Base-by-base conservation (phyloP, 2,113 vertebrate species). In the Zosterops pallidus region DNA sequence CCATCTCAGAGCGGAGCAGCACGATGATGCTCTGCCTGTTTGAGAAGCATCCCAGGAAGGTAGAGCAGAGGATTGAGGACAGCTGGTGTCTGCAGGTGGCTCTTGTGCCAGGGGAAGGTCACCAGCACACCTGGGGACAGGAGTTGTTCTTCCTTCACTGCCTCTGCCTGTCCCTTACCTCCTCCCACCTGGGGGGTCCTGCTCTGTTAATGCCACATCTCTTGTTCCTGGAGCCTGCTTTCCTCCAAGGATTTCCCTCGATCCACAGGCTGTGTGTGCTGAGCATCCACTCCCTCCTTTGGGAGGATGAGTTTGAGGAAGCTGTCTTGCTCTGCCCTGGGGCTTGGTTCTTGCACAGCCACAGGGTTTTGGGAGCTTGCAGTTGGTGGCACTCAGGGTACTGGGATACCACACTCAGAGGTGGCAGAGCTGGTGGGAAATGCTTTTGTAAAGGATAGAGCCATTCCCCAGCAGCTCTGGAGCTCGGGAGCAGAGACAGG, bases 111-210 rank as follows among this genome's bases (percentile, higher is more conserved):
- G 78, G 35, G 72, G 39, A 39, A 47, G 74, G 77, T 72, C 71
- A 20, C 33, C 1, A 0, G 49, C 9, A 5, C 1, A 5, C 49
- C 25, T 42, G 25, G 44, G 82, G 42, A 63, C 57, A 15, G 9
- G 0, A 24, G 46, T 15, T 91, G 39, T 68, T 41, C 56, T 24
- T 9, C 44, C 42, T 70, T 72, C 12, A 2, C 5, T 19, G 22
- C 20, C 26, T 49, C 59, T 77, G 60, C 60, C 85, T 28, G 35
- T 21, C 37, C 71, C 50, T 46, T n/a, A 21, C 50, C 50, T 78
- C 52, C n/a, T 22, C 16, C 26, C 2, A 4, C 7, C 29, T 0
- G 0, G 4, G 13, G 33, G 2, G 35, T 77, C 28, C 39, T 25
- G 53, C 60, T 86, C 47, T 0, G 1, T 24, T 69, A 41, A 11